Conservation (phyloP, 2,113 vertebrate species). For the Balaeniceps rex region DNA sequence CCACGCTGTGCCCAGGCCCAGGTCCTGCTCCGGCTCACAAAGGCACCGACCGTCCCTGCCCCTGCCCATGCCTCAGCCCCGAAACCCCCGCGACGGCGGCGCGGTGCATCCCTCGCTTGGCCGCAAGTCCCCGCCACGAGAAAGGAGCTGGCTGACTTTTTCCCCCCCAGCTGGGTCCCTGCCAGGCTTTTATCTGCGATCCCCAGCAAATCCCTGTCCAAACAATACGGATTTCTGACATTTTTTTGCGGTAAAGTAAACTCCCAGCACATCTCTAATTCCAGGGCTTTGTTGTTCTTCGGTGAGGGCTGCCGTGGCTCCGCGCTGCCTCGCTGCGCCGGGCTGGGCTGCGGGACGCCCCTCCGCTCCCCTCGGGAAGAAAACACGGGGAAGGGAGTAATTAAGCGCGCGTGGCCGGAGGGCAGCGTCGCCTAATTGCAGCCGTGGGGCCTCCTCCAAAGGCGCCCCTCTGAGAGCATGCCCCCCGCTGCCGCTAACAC, state of each 20-base stretch:
- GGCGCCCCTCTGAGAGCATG: background rate
- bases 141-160: background rate
- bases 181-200: conserved; percentile 57
- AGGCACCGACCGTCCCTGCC: background rate
- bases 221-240: conserved; percentile 62
- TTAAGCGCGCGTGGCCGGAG: background rate
- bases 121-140: background rate
- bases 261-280: conserved; percentile 48
- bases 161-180: background rate
- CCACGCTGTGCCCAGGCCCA: background rate
- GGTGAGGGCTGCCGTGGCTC: background rate
- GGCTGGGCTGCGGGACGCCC: background rate
- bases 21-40: background rate
- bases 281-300: conserved; percentile 57
- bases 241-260: conserved; percentile 59
- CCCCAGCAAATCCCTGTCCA: conserved; percentile 61
- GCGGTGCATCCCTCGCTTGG: background rate
- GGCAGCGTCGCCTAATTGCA: background rate
- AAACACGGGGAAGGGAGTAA: background rate
- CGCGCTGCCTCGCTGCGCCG: background rate
- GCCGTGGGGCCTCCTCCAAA: background rate
- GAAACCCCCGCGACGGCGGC: accelerated
- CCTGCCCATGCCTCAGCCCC: background rate
- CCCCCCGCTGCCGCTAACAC: background rate
- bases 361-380: background rate